Conservation (phyloP, 2,888 invertebrate species). For the Cenopis cana region DNA sequence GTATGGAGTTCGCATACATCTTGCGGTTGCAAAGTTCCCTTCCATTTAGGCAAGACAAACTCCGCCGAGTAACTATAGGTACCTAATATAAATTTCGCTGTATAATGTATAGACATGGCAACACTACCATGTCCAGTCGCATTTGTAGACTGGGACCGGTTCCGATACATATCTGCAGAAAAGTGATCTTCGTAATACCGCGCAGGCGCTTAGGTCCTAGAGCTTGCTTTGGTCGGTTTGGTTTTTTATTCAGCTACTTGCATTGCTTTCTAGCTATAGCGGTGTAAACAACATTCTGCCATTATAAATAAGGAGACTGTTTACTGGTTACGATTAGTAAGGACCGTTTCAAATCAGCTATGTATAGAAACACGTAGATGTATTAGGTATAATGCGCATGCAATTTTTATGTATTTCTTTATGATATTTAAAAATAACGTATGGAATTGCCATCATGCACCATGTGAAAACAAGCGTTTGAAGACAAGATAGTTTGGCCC, state of each 20-base stretch:
- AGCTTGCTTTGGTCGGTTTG: conserved; percentile 54
- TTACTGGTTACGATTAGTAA: conserved; percentile 15
- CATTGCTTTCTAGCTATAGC: conserved; percentile 41
- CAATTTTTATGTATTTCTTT: too few species aligned
- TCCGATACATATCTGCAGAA: conserved; percentile 60
- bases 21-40: conserved; percentile 1
- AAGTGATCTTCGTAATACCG: conserved; percentile 64
- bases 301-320: conserved; percentile 30
- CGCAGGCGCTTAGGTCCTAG: conserved; percentile 48
- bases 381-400: neutral
- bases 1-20: neutral
- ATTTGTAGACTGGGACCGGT: conserved; percentile 68
- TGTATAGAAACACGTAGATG: neutral
- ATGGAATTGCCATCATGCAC: too few species aligned
- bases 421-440: too few species aligned
- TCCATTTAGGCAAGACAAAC: conserved; percentile 2
- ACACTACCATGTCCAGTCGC: conserved; percentile 34
- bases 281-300: conserved; percentile 35
- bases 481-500: too few species aligned
- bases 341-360: conserved; percentile 14
- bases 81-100: neutral
- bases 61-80: neutral
- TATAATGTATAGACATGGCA: conserved; percentile 2
- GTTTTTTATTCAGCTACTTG: conserved; percentile 46
- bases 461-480: too few species aligned